Conservation (phyloP, 2,888 invertebrate genomes). For the Tetragnatha montana region DNA sequence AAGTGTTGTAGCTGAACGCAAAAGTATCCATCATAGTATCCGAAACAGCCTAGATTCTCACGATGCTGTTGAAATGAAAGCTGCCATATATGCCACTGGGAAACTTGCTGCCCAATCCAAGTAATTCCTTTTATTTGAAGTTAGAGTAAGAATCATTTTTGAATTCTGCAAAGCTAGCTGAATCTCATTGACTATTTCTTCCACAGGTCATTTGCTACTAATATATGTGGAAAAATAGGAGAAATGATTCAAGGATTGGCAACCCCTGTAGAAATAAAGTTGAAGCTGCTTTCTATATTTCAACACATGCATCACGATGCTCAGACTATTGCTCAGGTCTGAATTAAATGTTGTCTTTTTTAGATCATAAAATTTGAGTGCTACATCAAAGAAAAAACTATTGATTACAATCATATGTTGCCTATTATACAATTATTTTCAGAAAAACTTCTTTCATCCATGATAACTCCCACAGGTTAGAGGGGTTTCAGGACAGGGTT, state of each 20-base stretch:
- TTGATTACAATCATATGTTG: no score
- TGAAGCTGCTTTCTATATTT: slow-evolving; percentile 91
- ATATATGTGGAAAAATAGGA: slow-evolving; percentile 95
- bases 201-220: slow-evolving; percentile 92
- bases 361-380: no score
- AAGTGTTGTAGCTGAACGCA: slow-evolving; percentile 92
- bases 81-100: slow-evolving; percentile 95
- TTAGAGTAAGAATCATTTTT: neutral
- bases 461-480: no score
- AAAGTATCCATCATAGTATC: slow-evolving; percentile 96
- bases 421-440: no score
- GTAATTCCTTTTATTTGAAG: slow-evolving; percentile 78
- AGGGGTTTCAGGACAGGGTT: no score
- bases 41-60: slow-evolving; percentile 91
- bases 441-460: no score
- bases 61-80: slow-evolving; percentile 95
- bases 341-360: no score
- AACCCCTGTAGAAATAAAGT: slow-evolving; percentile 92
- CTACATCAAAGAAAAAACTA: no score
- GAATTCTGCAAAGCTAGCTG: neutral
- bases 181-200: slow-evolving; percentile 28
- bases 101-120: slow-evolving; percentile 93
- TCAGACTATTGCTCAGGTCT: slow-evolving; percentile 84
- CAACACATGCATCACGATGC: slow-evolving; percentile 94
- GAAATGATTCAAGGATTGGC: slow-evolving; percentile 96